Evolutionary conservation across 2,888 invertebrate genomes (phyloP), one percentile per base, ranked within the genome.

Genomic region (Vesta saturnalis): DNA sequence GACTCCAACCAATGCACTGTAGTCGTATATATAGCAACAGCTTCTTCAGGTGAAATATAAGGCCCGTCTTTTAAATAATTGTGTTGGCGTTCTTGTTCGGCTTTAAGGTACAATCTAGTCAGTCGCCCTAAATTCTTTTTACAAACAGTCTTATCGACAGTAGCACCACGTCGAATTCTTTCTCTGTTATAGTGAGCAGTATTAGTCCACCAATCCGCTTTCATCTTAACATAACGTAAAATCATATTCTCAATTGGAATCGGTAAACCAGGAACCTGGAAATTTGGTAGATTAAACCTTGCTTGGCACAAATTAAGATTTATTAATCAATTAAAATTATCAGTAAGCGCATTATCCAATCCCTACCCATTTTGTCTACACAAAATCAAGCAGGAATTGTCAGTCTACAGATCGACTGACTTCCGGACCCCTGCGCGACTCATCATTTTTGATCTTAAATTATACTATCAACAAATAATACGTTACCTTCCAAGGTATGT

Each of bases 181-280:
- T 99, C 99, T 47, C 99, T 90, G 86, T 99, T 99, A 85, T 99
- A 99, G 84, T 99, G 99, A 0, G 99, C 99, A 0, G 99, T 99
- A 84, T 99, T 99, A 0, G 99, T 99, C 99, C 99, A 99, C 99
- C 99, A 99, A 84, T 99, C 99, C 0, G 99, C 99, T 83, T 99
- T 99, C 93, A 99, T 99, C 85, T 99, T 99, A 10, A 99, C 99
- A 85, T 99, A 99, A 35, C 99, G 91, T 67, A 99, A 89, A 77
- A 99, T 99, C 99, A 99, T 99, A 86, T 99, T 99, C 86, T 99
- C 99, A 72, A 99, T 99, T 0, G 99, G 99, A 23, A 97, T 99
- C 0, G 99, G 99, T 3, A 99, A 86, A 1, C 99, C 99, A 1
- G 99, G 99, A 1, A 99, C 95, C 92, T 91, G 75, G 62, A 54